These are phyloP conservation scores for Mus spretus DNA, from an alignment of 2,797 vertebrate species.

Conservation along the genomic window DNA sequence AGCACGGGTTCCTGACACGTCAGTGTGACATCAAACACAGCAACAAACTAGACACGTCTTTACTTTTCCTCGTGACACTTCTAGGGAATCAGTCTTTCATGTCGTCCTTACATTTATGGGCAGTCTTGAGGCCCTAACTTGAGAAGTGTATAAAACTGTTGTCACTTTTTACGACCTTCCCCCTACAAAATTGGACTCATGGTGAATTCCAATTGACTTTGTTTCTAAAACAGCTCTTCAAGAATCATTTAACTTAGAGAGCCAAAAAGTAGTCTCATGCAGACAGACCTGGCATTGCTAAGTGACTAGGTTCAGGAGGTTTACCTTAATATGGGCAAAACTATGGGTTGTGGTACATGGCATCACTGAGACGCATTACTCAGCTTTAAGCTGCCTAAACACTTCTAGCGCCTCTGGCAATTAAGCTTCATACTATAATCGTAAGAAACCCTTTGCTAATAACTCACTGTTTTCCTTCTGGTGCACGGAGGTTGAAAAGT, in stretches of 20 bases:
- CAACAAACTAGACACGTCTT: not conserved
- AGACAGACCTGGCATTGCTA: slow-evolving; percentile 20
- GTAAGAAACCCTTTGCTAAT: slow-evolving; percentile 13
- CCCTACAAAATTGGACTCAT: not conserved
- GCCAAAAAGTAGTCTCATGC: not conserved
- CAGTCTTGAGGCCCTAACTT: not conserved
- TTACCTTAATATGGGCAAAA: slow-evolving; percentile 64
- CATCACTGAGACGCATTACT: slow-evolving; percentile 38
- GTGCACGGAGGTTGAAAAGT: not conserved
- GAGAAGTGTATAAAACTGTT: not conserved
- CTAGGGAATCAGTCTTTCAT: not conserved
- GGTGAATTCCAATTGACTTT: not conserved
- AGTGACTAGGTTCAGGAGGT: slow-evolving; percentile 49
- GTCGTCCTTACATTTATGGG: not conserved
- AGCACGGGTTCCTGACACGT: not conserved
- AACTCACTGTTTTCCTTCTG: slow-evolving; percentile 19
- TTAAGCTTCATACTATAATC: not conserved
- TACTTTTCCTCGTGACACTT: not conserved
- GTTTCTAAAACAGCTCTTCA: not conserved
- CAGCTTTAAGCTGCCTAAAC: slow-evolving; percentile 55
- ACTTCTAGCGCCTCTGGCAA: not conserved
- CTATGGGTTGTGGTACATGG: not conserved
- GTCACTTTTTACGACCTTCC: not conserved
- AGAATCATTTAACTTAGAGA: not conserved
- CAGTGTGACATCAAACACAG: not conserved